A percentile compares a stretch with the other conserved stretches of the same genome.
Evolutionary conservation across 1,140 invertebrate species (phyloP).

Genomic region (Drosophila willistoni): DNA sequence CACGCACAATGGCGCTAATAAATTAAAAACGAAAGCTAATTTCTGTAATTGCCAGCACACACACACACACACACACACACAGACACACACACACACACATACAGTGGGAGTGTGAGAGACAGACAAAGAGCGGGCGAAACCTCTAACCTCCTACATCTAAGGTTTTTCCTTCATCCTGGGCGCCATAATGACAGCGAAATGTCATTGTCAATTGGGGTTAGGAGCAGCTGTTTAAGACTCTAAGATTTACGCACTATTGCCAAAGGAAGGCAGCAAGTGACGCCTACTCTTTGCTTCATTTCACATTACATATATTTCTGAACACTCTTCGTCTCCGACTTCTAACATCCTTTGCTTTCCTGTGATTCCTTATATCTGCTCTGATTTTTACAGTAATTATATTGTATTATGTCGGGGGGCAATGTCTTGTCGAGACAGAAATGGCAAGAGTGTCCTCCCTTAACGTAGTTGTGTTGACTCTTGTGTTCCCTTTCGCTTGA

Average conservation of each 20-base stretch:
- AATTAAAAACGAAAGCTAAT: slow-evolving; percentile 81
- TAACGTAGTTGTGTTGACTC: neutral
- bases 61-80: slow-evolving; percentile 40
- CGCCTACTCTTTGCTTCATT: slow-evolving; percentile 38
- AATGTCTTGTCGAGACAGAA: slow-evolving; percentile 30
- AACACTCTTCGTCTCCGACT: neutral
- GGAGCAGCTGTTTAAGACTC: slow-evolving; percentile 61
- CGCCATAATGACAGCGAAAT: slow-evolving; percentile 70
- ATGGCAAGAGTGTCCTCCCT: slow-evolving; percentile 2
- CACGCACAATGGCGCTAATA: slow-evolving; percentile 79
- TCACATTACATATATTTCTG: slow-evolving; percentile 42
- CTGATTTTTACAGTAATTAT: slow-evolving; percentile 78
- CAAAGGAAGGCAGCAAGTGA: neutral
- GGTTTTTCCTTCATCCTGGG: slow-evolving; percentile 11
- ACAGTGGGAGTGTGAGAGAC: no score
- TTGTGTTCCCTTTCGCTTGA: slow-evolving; percentile 29
- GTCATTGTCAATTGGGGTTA: slow-evolving; percentile 78
- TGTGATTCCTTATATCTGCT: slow-evolving; percentile 34
- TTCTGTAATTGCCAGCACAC: slow-evolving; percentile 75
- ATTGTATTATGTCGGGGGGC: slow-evolving; percentile 72
- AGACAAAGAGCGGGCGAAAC: slow-evolving; percentile 21
- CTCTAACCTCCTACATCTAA: slow-evolving; percentile 23
- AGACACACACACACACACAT: slow-evolving; percentile 54
- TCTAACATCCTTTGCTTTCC: neutral
- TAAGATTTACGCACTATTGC: slow-evolving; percentile 78